A percentile compares a stretch with the other conserved stretches of the same genome.
Conservation (phyloP, 2,888 invertebrate species). For the Tenthredo scrophulariae region DNA sequence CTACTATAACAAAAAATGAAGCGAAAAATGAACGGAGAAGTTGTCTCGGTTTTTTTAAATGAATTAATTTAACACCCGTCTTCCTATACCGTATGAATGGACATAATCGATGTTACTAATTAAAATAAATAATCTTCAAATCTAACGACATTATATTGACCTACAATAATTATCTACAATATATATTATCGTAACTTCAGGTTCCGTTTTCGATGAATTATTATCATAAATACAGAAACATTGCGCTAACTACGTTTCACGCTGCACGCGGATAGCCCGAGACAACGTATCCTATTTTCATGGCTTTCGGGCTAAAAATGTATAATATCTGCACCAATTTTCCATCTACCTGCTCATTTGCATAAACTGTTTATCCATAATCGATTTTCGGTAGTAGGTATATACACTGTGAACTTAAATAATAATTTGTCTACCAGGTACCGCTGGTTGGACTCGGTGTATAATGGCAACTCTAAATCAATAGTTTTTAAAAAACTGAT, state of each 20-base stretch:
- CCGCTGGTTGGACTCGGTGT: slow-evolving; percentile 86
- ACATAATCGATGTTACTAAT: background rate
- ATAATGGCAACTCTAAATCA: slow-evolving; percentile 83
- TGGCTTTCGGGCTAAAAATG: background rate
- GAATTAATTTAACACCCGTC: background rate
- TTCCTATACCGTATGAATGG: background rate
- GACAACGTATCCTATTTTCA: background rate
- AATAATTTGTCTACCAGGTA: slow-evolving; percentile 82
- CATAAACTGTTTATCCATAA: background rate
- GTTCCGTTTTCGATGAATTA: background rate
- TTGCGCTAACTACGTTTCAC: background rate
- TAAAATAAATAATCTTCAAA: background rate
- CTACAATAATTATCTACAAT: background rate
- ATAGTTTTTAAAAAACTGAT: slow-evolving; percentile 85
- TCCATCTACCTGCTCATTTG: background rate
- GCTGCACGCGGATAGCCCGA: background rate
- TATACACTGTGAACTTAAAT: background rate
- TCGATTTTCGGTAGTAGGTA: background rate
- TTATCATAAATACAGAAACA: background rate
- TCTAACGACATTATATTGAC: background rate
- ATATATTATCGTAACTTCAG: background rate
- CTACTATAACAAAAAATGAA: background rate
- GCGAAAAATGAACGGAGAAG: background rate
- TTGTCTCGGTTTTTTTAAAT: background rate
- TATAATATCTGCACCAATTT: slow-evolving; percentile 3